Base-by-base conservation (phyloP, 2,888 invertebrate genomes). In the Meta bourneti region DNA sequence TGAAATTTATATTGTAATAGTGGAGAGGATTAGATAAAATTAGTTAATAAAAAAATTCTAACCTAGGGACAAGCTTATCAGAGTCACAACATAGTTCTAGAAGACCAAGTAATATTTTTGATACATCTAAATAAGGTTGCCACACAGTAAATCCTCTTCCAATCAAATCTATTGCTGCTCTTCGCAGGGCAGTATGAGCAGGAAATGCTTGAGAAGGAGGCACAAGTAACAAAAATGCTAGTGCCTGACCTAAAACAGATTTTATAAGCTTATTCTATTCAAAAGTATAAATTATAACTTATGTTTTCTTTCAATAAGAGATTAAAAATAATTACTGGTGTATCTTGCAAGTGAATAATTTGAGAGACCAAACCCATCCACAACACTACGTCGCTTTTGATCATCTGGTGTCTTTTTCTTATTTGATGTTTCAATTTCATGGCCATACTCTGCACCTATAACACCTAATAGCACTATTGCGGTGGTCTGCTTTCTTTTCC, bases 81-180 rank as follows among this genome's bases (percentile, higher is more conserved):
- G 98, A 97, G 94, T 98, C 98, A 70, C 98, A 98, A 94, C 98
- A 98, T 95, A 98, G 96, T 95, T 98, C 98, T 93, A 99, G 95
- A n/a, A 99, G 96, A 86, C 99, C 97, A 82, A 97, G 95, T 79
- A 98, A 95, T 75, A 98, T 97, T 95, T 98, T 98, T 82, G 98
- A 97, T 71, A 98, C 98, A 95, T 98, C 98, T 93, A 98, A 95
- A 95, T 99, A 99, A 0, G 99, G 99, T 94, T 99, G 99, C 99
- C 99, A 99, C 0, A 99, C 99, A 0, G 98, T 98, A 95, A 99
- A 99, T 6, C 99, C 99, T 77, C 99, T 96, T 0, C 99, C 99
- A 93, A 99, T 97, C 93, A 99, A 96, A 96, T 99, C 99, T 77
- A 99, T 98, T 0, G 99, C 99, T 13, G 99, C 99, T 93, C 99